Evolutionary conservation across 1,140 invertebrate genomes (phyloP), one percentile per base, ranked within the genome.

Genomic region (Zaprionus capensis): DNA sequence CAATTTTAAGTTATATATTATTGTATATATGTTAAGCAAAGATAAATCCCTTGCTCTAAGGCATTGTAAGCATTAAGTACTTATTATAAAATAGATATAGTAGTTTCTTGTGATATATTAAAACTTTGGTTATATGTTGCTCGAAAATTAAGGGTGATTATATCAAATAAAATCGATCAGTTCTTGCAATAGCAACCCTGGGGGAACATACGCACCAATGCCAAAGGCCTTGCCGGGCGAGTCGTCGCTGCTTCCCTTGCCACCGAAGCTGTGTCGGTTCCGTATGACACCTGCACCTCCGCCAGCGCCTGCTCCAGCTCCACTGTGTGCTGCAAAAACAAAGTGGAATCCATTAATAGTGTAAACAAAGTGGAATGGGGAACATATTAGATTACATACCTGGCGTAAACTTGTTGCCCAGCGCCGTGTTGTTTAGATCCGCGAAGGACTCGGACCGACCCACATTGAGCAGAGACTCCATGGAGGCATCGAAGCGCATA

Each of bases 371-470:
- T 26, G 34, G 55, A n/a, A 28, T 22, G 9, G 5, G 24, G 5
- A 9, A n/a, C 57, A 14, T 51, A 49, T 41, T 36, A 41, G 51
- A 49, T 74, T 58, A 28, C 70, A 69, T 62, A 91, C 87, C 77
- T 81, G 87, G 80, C n/a, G 88, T 67, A 72, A 85, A 88, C 46
- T 91, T 91, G 63, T 69, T 92, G 83, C 74, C 88, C 49, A 85
- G 44, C 28, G 79, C 86, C 58, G 88, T 77, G 76, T 94, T 95
- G 61, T 96, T 97, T 2, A 97, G 93, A 93, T 97, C 97, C 28
- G 96, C 95, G 63, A 97, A 96, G 93, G 96, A 97, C 92, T 97
- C 97, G 44, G 97, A 97, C 17, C 96, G 95, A 20, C 95, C 95
- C 53, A 96, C 95, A 38, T 95, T 95, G 17, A 94, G 92, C 66